Percentiles rank a stretch among this genome's conserved stretches.
phyloP scores from a whole-genome alignment of 1,140 invertebrate genomes.

The Pararge aegeria region DNA sequence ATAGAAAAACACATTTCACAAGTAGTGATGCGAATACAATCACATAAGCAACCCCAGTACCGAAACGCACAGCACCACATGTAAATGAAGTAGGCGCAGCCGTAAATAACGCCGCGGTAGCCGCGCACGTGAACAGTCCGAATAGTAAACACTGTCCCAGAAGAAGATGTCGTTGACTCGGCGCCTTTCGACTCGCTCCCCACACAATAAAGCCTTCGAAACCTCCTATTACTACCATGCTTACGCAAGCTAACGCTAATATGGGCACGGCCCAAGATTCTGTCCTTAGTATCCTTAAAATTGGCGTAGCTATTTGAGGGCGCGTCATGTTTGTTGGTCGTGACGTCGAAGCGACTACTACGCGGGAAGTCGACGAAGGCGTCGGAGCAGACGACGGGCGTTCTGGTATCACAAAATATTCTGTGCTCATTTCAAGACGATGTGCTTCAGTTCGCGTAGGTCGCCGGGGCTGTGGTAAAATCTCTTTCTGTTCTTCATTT shows the following conservation, averaged over 20 bases:
- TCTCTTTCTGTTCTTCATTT: slow-evolving; percentile 47
- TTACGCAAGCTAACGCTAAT: slow-evolving; percentile 87
- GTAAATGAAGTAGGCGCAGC: slow-evolving; percentile 89
- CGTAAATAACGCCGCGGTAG: slow-evolving; percentile 89
- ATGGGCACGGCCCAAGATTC: slow-evolving; percentile 94
- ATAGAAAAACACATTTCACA: slow-evolving; percentile 96
- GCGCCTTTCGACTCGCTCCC: slow-evolving; percentile 90
- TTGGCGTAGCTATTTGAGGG: slow-evolving; percentile 38
- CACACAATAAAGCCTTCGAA: slow-evolving; percentile 95
- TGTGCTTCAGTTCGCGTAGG: slow-evolving; percentile 79
- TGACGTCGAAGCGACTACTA: slow-evolving; percentile 28
- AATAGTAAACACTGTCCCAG: slow-evolving; percentile 94
- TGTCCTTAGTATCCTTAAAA: slow-evolving; percentile 80
- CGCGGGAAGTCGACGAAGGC: slow-evolving; percentile 36
- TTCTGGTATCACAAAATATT: slow-evolving; percentile 86
- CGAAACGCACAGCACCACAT: slow-evolving; percentile 91
- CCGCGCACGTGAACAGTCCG: slow-evolving; percentile 91
- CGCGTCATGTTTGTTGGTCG: slow-evolving; percentile 49
- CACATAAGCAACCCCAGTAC: slow-evolving; percentile 91
- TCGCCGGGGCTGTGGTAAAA: slow-evolving; percentile 44
- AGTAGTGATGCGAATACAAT: slow-evolving; percentile 95
- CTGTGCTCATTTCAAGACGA: slow-evolving; percentile 87
- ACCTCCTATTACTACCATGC: slow-evolving; percentile 89
- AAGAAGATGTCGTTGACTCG: slow-evolving; percentile 92
- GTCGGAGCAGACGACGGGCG: slow-evolving; percentile 50